These are phyloP conservation scores for Philopotamus ludificatus DNA, from an alignment of 1,140 invertebrate genomes.

Conservation along the genomic window DNA sequence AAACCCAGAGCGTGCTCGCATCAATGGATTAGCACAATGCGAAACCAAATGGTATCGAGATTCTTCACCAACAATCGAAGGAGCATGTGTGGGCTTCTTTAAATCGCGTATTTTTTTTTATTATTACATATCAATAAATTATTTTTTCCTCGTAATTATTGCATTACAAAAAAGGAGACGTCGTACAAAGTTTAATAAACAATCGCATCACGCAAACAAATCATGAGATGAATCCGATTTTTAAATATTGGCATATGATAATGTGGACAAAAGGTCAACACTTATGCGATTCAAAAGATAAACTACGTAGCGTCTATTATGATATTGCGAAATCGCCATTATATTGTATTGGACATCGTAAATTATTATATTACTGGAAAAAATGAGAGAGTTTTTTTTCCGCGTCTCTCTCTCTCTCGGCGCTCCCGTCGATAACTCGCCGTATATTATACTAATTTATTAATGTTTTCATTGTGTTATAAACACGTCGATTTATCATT, in stretches of 20 bases:
- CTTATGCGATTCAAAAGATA: constrained; percentile 4
- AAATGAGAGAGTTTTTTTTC: too few relatives aligned
- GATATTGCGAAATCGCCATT: neutral
- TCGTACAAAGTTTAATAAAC: neutral
- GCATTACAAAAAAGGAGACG: too few relatives aligned
- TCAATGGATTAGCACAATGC: constrained; percentile 19
- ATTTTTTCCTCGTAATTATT: too few relatives aligned
- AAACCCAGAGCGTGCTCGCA: constrained; percentile 18
- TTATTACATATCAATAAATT: neutral
- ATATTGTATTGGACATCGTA: too few relatives aligned
- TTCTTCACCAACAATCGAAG: constrained; percentile 16
- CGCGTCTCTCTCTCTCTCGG: too few relatives aligned
- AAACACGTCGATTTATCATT: too few relatives aligned
- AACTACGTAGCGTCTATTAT: neutral
- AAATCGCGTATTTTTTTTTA: neutral
- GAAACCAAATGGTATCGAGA: constrained; percentile 10
- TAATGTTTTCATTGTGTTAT: too few relatives aligned
- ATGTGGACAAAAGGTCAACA: neutral
- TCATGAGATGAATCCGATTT: neutral
- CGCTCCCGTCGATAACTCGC: too few relatives aligned
- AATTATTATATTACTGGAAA: too few relatives aligned
- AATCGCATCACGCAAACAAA: neutral
- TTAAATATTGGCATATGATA: neutral
- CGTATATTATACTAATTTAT: too few relatives aligned
- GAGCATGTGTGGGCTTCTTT: neutral